These are phyloP conservation scores for Phenganax stokvisi DNA, from an alignment of 92 coral and sea anemone genomes.

Conservation along the genomic window DNA sequence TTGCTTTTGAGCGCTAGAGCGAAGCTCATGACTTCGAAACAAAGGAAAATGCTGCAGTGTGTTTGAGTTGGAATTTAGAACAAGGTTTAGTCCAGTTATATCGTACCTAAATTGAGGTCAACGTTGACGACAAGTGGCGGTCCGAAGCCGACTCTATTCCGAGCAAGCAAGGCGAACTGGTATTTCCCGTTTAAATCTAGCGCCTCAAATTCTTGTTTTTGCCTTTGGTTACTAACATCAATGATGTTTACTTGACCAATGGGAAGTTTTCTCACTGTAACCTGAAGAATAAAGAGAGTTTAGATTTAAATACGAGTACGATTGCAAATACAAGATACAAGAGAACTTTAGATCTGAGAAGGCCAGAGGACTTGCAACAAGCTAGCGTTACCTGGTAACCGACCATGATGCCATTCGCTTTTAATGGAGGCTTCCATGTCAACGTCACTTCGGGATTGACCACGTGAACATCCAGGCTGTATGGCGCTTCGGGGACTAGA, in stretches of 20 bases:
- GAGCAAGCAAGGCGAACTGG: slow-evolving; percentile 73
- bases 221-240: slow-evolving; percentile 6
- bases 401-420: slow-evolving; percentile 58
- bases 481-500: slow-evolving; percentile 80
- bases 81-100: too few relatives aligned
- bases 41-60: background rate
- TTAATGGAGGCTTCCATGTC: slow-evolving; percentile 69
- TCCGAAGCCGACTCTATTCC: slow-evolving; percentile 73
- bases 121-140: slow-evolving; percentile 81
- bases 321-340: background rate
- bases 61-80: too few relatives aligned
- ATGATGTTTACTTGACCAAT: slow-evolving; percentile 18
- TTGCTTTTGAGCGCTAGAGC: too few relatives aligned
- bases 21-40: too few relatives aligned
- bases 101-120: slow-evolving; percentile 70
- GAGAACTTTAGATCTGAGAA: background rate
- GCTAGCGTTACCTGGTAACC: slow-evolving; percentile 55
- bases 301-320: too few relatives aligned
- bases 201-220: slow-evolving; percentile 48
- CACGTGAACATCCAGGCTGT: slow-evolving; percentile 51
- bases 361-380: slow-evolving; percentile 1
- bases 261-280: slow-evolving; percentile 36
- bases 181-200: slow-evolving; percentile 58
- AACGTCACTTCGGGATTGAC: slow-evolving; percentile 61
- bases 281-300: too few relatives aligned